Evolutionary conservation across 2,888 invertebrate genomes (phyloP), one percentile per base, ranked within the genome.

Genomic region (Apamea sordens): DNA sequence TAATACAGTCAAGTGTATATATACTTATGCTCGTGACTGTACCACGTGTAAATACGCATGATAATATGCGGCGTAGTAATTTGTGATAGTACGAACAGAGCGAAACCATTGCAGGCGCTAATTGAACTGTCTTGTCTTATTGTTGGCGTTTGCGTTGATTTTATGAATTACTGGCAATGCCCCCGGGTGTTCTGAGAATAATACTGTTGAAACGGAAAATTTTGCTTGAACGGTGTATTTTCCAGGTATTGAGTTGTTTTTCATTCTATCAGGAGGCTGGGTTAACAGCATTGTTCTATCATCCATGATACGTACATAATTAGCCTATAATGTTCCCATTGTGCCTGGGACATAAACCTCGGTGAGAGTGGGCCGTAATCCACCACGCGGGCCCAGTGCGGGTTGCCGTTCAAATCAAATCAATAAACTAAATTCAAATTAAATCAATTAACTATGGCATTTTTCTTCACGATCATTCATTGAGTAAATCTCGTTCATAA

Each of bases 101-200:
- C 24, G 53, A 65, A 64, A 74, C 47, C 77, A 73, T 73, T 64
- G 53, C 44, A 72, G 18, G 59, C 56, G 13, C 63, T 83, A 79
- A 86, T 80, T 86, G 70, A 80, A 83, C 69, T 76, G 47, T 56
- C 59, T 10, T 74, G 65, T 83, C 69, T 65, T 68, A 67, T 78
- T 82, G 69, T 63, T 63, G 47, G 53, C 56, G 73, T 84, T 36
- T 67, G 61, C 56, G 24, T 69, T 50, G 41, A 74, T 79, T 59
- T 50, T 50, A 50, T 70, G 8, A 64, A 50, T 70, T 56, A 64
- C 32, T 53, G 44, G 24, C 44, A 15, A 24, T 71, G 59, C 24
- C 53, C 15, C 64, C 64, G 21, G 21, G 15, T 44, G 56, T 71
- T 73, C 64, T 53, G 13, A 70, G 59, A 79, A 69, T 59, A 70